phyloP scores from a whole-genome alignment of 1,140 invertebrate genomes.

The Ceratosolen fusciceps region DNA sequence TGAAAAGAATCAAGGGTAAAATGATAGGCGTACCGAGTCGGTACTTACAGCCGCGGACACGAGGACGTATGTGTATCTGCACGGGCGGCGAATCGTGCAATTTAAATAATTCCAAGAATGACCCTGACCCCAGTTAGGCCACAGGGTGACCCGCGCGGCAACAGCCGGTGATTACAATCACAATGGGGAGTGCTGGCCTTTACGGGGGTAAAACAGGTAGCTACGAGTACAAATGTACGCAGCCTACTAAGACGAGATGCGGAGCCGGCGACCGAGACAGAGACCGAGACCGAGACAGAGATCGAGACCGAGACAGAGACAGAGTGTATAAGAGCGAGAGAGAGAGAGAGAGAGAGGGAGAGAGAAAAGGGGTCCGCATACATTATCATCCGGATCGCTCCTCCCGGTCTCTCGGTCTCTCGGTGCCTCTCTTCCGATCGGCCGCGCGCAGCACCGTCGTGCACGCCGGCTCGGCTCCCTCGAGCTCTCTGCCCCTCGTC shows the following conservation, averaged over 20 bases:
- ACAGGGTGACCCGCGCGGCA: slow-evolving; percentile 53
- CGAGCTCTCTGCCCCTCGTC: background rate
- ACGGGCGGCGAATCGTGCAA: slow-evolving; percentile 52
- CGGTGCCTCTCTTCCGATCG: background rate
- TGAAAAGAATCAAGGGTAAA: slow-evolving; percentile 32
- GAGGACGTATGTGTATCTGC: slow-evolving; percentile 12
- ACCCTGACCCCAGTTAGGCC: slow-evolving; percentile 59
- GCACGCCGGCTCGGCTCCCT: background rate
- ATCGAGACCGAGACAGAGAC: too few species aligned
- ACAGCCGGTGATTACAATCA: slow-evolving; percentile 59
- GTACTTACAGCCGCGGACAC: background rate
- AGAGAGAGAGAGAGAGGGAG: too few species aligned
- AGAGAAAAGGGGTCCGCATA: slow-evolving; percentile 45
- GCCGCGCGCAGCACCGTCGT: background rate
- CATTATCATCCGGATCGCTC: slow-evolving; percentile 39
- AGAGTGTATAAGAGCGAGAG: too few species aligned
- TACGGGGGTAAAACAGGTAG: slow-evolving; percentile 63
- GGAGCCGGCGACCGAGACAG: too few species aligned
- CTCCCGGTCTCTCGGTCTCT: background rate
- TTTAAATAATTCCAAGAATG: slow-evolving; percentile 62
- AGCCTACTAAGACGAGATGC: slow-evolving; percentile 41
- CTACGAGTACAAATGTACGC: slow-evolving; percentile 50
- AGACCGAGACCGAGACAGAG: too few species aligned
- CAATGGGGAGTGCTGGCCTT: slow-evolving; percentile 57
- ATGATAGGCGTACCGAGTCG: slow-evolving; percentile 23